Percentiles rank a stretch among this genome's conserved stretches.
Conservation (phyloP, 2,113 vertebrate species). For the Oncorhynchus clarkii region DNA sequence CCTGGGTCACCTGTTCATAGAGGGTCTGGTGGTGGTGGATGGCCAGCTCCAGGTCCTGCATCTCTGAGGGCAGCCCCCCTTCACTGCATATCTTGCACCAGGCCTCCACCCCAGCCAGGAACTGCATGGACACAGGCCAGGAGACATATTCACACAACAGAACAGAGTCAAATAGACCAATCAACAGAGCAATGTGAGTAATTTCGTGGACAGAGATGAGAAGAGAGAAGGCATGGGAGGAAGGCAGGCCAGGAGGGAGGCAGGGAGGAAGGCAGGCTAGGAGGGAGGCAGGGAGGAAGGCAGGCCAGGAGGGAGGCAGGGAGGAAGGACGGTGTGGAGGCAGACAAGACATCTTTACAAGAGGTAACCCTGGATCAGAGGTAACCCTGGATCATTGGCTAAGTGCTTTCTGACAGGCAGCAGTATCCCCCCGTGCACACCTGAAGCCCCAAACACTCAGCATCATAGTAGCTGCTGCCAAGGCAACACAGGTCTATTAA, state of each 20-base stretch:
- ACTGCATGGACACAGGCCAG: conserved; percentile 73
- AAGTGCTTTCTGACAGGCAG: conserved; percentile 22
- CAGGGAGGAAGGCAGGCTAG: too few relatives aligned
- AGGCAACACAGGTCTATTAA: neutral
- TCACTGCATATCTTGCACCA: conserved; percentile 99
- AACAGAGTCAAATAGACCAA: neutral
- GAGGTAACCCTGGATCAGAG: neutral
- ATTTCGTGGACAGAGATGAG: too few relatives aligned
- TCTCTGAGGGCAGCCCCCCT: conserved; percentile 90
- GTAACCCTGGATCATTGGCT: neutral
- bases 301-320: neutral
- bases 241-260: neutral
- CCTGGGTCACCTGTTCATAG: conserved; percentile 97
- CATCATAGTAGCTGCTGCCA: neutral
- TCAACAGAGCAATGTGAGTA: neutral
- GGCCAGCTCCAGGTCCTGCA: conserved; percentile 94
- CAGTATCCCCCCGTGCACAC: neutral
- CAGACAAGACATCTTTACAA: neutral
- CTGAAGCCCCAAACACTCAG: neutral
- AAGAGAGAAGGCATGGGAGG: neutral
- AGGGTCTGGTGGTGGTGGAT: conserved; percentile 97
- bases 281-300: too few relatives aligned
- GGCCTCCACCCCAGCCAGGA: conserved; percentile 92
- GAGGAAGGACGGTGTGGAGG: neutral
- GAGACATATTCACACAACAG: conserved; percentile 4